These are phyloP conservation scores for Dioctria rufipes DNA, from an alignment of 2,888 invertebrate species.

Conservation along the genomic window DNA sequence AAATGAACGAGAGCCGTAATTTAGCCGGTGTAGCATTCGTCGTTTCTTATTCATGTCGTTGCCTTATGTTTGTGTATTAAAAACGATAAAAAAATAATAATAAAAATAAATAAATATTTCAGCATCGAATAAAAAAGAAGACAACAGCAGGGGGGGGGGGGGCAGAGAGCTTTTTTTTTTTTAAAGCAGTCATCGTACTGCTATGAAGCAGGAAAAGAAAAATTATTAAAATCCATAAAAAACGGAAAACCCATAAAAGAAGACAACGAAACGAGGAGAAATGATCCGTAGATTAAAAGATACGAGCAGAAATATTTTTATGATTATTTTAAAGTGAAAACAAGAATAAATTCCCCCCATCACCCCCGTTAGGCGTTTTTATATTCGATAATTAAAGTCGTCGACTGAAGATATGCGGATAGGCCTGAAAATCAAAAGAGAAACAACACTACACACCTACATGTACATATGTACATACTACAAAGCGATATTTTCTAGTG, in stretches of 20 bases:
- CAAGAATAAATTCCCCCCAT: constrained; percentile 44
- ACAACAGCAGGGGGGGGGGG: background rate
- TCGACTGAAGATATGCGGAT: constrained; percentile 7
- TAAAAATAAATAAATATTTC: background rate
- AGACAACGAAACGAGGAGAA: constrained; percentile 49
- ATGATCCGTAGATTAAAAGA: constrained; percentile 51
- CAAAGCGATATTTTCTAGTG: background rate
- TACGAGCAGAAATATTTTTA: constrained; percentile 51
- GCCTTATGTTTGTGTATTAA: no score
- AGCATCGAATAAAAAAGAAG: background rate
- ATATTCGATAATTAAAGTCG: constrained; percentile 49
- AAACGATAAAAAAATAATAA: no score
- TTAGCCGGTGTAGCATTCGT: constrained; percentile 16
- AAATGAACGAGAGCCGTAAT: constrained; percentile 27
- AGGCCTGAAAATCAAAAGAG: background rate
- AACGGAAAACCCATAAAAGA: constrained; percentile 47
- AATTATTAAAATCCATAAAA: constrained; percentile 52
- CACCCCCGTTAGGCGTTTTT: constrained; percentile 5
- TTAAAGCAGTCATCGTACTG: constrained; percentile 41
- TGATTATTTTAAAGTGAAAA: constrained; percentile 53
- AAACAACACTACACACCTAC: no score
- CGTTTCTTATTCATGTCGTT: background rate
- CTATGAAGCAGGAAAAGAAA: constrained; percentile 28
- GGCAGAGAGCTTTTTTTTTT: constrained; percentile 41
- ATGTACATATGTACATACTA: no score